Evolutionary conservation across 2,888 invertebrate species (phyloP).

Genomic region (Heliconius hortense): DNA sequence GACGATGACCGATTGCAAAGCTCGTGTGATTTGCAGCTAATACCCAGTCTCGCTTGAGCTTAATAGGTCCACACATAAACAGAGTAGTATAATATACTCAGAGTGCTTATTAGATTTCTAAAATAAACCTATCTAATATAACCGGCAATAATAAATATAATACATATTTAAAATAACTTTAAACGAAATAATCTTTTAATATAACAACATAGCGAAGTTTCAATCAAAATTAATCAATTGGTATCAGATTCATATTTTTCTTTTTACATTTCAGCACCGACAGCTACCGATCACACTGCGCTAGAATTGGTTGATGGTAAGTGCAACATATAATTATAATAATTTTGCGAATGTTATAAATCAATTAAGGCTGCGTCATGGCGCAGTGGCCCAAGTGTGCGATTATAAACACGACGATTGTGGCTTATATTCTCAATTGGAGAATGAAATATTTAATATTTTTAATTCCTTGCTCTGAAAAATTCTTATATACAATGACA

Average conservation of each 20-base stretch:
- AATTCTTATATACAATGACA: too few species aligned
- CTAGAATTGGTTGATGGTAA: conserved; percentile 84
- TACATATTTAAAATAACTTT: background rate
- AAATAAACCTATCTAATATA: background rate
- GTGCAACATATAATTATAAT: conserved; percentile 39
- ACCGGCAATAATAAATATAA: too few species aligned
- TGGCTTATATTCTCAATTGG: too few species aligned
- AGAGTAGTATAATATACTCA: conserved; percentile 60
- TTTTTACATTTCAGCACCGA: conserved; percentile 84
- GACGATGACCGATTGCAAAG: conserved; percentile 64
- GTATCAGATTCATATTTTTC: background rate
- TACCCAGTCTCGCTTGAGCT: conserved; percentile 67
- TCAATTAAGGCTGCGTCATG: too few species aligned
- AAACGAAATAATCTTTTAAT: background rate
- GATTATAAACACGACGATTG: too few species aligned
- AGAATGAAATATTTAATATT: too few species aligned
- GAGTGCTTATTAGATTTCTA: conserved; percentile 46
- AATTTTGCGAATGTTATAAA: background rate
- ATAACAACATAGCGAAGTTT: background rate
- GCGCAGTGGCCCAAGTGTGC: too few species aligned
- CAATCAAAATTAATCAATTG: background rate
- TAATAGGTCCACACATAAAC: conserved; percentile 63
- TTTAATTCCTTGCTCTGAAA: too few species aligned
- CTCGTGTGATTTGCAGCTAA: conserved; percentile 67
- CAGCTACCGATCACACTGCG: conserved; percentile 83